These are phyloP conservation scores for Eupithecia subfuscata DNA, from an alignment of 2,888 invertebrate genomes.

Conservation along the genomic window DNA sequence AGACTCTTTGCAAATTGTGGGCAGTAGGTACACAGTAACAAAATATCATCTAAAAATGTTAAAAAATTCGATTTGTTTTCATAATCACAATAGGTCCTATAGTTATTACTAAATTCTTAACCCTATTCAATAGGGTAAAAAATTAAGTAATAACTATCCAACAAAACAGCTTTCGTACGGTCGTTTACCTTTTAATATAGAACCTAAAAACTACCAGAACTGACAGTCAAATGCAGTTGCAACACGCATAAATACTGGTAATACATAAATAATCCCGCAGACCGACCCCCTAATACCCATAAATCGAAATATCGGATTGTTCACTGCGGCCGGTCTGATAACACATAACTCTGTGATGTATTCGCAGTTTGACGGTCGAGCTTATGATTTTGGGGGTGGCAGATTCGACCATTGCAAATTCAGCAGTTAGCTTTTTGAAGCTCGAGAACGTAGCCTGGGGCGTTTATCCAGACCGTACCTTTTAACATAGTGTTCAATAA, in stretches of 20 bases:
- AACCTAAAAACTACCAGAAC: neutral
- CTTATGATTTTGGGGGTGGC: constrained; percentile 4
- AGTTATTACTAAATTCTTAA: too few species aligned
- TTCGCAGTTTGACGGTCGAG: constrained; percentile 35
- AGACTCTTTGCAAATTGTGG: neutral
- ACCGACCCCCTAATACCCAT: constrained; percentile 60
- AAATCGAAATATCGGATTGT: constrained; percentile 63
- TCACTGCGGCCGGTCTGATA: constrained; percentile 55
- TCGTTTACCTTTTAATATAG: neutral
- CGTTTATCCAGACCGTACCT: neutral
- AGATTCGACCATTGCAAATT: neutral
- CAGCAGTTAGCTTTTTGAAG: neutral
- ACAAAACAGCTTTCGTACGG: neutral
- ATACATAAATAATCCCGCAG: constrained; percentile 47
- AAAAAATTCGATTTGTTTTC: too few species aligned
- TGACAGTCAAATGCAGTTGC: constrained; percentile 30
- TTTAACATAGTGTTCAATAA: too few species aligned
- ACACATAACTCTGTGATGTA: constrained; percentile 49
- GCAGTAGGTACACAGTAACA: too few species aligned
- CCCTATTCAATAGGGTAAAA: too few species aligned
- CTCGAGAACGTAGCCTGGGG: neutral
- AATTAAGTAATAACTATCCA: too few species aligned
- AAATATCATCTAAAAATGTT: too few species aligned
- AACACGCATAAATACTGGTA: constrained; percentile 27
- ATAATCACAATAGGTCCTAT: too few species aligned